These are phyloP conservation scores for Crocidura indochinensis DNA, from an alignment of 2,797 vertebrate genomes.

Conservation along the genomic window DNA sequence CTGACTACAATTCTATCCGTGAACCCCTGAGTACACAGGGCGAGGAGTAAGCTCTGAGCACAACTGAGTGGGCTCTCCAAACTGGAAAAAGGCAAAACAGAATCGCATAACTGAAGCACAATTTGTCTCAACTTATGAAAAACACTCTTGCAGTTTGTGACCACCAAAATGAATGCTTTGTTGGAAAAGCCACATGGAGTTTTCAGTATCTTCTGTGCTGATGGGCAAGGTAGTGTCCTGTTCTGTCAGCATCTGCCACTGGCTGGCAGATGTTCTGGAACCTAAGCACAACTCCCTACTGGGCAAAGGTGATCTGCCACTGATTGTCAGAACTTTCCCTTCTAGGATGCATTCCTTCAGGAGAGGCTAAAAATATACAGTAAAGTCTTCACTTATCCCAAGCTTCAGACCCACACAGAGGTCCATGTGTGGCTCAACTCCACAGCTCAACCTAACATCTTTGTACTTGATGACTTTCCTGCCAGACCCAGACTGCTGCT, in stretches of 20 bases:
- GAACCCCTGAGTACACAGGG: too few relatives aligned
- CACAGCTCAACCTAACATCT: too few relatives aligned
- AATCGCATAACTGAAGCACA: not conserved
- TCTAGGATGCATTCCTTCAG: not conserved
- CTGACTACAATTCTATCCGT: too few relatives aligned
- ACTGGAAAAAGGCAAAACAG: too few relatives aligned
- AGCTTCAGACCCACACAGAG: not conserved
- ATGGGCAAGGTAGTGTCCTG: not conserved
- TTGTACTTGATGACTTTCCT: too few relatives aligned
- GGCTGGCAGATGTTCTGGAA: not conserved
- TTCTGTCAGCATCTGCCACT: constrained; percentile 3
- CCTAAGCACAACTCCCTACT: constrained; percentile 4
- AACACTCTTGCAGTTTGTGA: not conserved
- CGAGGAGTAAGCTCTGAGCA: too few relatives aligned
- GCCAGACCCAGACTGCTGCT: not conserved
- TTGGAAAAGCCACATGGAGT: not conserved
- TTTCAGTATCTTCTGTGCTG: not conserved
- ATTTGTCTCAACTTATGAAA: not conserved
- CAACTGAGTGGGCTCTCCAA: too few relatives aligned
- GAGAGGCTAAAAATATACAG: constrained; percentile 32
- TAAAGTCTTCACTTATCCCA: not conserved
- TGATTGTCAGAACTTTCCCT: constrained; percentile 7
- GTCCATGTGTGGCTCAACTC: not conserved
- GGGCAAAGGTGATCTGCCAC: not conserved
- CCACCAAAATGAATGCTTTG: not conserved